Conservation (phyloP, 2,888 invertebrate genomes). For the Drosophila infuscata region DNA sequence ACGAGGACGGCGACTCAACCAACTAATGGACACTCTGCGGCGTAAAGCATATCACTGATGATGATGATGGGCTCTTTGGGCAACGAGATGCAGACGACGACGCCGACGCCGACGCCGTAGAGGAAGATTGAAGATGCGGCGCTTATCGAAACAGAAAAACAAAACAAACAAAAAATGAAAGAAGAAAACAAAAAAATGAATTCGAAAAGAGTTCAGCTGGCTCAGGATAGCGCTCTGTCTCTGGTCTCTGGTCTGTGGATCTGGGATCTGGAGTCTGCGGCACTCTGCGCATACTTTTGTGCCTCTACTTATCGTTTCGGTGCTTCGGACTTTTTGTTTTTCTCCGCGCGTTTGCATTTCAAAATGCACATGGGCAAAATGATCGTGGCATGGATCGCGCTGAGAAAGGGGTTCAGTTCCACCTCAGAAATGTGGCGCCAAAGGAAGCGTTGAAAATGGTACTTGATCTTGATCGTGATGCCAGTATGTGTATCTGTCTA, state of each 20-base stretch:
- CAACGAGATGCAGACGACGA: constrained; percentile 60
- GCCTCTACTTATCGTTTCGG: constrained; percentile 66
- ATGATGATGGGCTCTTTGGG: constrained; percentile 64
- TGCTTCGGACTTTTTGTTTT: constrained; percentile 70
- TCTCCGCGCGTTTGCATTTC: constrained; percentile 63
- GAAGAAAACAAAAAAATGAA: constrained; percentile 28
- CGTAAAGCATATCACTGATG: constrained; percentile 74
- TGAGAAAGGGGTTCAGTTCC: constrained; percentile 57
- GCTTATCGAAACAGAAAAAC: constrained; percentile 78
- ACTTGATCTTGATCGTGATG: constrained; percentile 74
- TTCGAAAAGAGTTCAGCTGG: constrained; percentile 72
- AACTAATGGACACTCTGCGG: constrained; percentile 75
- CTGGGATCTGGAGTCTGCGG: constrained; percentile 32
- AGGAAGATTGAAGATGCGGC: constrained; percentile 83
- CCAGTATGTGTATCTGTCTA: constrained; percentile 14
- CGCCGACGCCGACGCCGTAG: constrained; percentile 51
- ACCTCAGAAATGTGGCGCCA: constrained; percentile 76
- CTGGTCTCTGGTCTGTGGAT: constrained; percentile 28
- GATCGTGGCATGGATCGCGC: constrained; percentile 23
- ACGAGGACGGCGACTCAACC: constrained; percentile 54
- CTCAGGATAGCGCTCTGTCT: constrained; percentile 54
- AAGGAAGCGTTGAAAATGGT: constrained; percentile 75
- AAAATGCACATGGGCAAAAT: constrained; percentile 63
- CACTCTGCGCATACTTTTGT: constrained; percentile 70
- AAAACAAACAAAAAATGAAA: constrained; percentile 18